These are phyloP conservation scores for Radopholus similis DNA, from an alignment of 1,140 invertebrate species.

Conservation along the genomic window DNA sequence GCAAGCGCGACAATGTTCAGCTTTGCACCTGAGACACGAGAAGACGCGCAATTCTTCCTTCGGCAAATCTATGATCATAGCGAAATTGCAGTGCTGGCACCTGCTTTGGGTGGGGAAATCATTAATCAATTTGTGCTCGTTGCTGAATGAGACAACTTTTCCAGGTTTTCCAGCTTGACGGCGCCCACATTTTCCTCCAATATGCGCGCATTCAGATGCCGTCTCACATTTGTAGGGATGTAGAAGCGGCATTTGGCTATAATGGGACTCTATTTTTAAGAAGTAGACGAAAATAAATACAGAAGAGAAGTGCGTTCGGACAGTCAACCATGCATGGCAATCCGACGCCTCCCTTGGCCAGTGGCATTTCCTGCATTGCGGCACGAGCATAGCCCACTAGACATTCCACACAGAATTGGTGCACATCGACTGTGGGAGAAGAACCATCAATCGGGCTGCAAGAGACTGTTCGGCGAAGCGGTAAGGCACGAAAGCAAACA, in stretches of 20 bases:
- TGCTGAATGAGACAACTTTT: too few species aligned
- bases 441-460: not conserved
- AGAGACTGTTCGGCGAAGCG: not conserved
- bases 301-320: constrained; percentile 31
- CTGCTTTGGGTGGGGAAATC: too few species aligned
- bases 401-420: constrained; percentile 31
- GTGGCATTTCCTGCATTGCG: constrained; percentile 32
- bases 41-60: constrained; percentile 33
- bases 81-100: constrained; percentile 42
- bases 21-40: constrained; percentile 26
- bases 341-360: constrained; percentile 30
- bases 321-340: constrained; percentile 32
- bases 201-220: constrained; percentile 28
- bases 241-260: constrained; percentile 27
- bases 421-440: not conserved
- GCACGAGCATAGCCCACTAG: constrained; percentile 26
- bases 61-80: constrained; percentile 21
- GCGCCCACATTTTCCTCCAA: constrained; percentile 30
- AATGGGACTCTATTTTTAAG: not conserved
- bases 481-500: constrained; percentile 9
- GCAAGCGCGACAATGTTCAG: constrained; percentile 27
- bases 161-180: constrained; percentile 21
- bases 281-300: too few species aligned
- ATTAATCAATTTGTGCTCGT: too few species aligned
- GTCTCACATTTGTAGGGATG: constrained; percentile 21